phyloP scores from a whole-genome alignment of 2,113 vertebrate genomes.

The Esox niger region DNA sequence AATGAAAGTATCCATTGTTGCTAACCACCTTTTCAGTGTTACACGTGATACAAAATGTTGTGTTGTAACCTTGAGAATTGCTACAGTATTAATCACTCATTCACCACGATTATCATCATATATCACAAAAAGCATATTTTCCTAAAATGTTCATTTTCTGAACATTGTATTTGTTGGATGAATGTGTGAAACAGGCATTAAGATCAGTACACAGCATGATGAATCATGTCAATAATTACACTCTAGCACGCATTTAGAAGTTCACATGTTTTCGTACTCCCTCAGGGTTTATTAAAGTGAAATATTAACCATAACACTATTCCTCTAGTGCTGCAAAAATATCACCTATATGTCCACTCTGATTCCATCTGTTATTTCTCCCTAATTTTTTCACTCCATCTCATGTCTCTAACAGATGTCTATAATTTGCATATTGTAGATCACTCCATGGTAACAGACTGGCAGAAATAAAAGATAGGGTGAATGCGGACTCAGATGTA shows the following conservation, averaged over 20 bases:
- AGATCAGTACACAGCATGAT: not conserved
- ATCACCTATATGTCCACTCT: not conserved
- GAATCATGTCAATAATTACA: not conserved
- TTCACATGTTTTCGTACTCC: not conserved
- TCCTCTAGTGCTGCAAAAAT: not conserved
- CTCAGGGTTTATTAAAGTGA: not conserved
- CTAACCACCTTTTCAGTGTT: not conserved
- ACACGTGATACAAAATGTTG: not conserved
- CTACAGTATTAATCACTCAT: not conserved
- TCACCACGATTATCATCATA: not conserved
- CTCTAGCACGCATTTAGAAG: not conserved
- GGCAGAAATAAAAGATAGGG: slow-evolving; percentile 20
- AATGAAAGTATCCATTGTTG: not conserved
- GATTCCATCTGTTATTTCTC: slow-evolving; percentile 1
- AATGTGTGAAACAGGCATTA: not conserved
- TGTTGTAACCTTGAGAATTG: not conserved
- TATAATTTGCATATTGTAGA: slow-evolving; percentile 42
- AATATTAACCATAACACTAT: not conserved
- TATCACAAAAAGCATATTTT: not conserved
- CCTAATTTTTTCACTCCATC: not conserved
- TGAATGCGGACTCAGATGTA: slow-evolving; percentile 36
- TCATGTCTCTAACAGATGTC: slow-evolving; percentile 37
- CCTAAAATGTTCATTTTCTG: not conserved
- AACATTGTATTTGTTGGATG: not conserved
- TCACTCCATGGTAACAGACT: slow-evolving; percentile 43